Conservation (phyloP, 2,888 invertebrate species). For the Diplazon laetatorius region DNA sequence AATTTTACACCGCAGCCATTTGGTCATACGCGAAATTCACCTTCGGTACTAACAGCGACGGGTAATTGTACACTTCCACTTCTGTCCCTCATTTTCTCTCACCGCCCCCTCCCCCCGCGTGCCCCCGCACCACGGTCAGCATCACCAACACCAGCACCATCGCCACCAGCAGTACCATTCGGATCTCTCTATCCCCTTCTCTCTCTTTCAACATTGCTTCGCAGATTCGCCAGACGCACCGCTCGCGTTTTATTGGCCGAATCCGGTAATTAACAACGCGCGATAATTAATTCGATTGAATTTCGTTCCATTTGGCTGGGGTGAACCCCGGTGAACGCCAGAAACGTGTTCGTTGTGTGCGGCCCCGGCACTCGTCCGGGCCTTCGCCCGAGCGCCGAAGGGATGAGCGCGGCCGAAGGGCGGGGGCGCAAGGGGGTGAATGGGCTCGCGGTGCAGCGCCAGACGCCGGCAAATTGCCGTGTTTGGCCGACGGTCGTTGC, state of each 20-base stretch:
- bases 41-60: conserved; percentile 33
- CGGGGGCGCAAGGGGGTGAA: not conserved
- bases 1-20: conserved; percentile 63
- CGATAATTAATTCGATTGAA: conserved; percentile 79
- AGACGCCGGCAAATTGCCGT: conserved; percentile 68
- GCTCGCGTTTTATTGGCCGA: conserved; percentile 73
- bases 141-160: not conserved
- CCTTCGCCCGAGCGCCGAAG: conserved; percentile 26
- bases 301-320: conserved; percentile 73
- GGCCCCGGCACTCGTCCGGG: conserved; percentile 2
- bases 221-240: conserved; percentile 39
- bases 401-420: conserved; percentile 20
- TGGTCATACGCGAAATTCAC: conserved; percentile 33
- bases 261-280: conserved; percentile 76
- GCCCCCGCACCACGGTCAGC: too few species aligned
- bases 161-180: not conserved
- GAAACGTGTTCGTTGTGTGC: conserved; percentile 40
- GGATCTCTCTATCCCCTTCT: conserved; percentile 14
- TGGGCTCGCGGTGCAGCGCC: conserved; percentile 42
- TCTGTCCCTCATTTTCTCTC: conserved; percentile 44
- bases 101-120: too few species aligned
- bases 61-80: conserved; percentile 48
- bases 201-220: conserved; percentile 41
- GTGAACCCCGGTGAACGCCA: too few species aligned
- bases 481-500: conserved; percentile 69